These are phyloP conservation scores for Emys orbicularis DNA, from an alignment of 2,797 vertebrate genomes.

Conservation along the genomic window DNA sequence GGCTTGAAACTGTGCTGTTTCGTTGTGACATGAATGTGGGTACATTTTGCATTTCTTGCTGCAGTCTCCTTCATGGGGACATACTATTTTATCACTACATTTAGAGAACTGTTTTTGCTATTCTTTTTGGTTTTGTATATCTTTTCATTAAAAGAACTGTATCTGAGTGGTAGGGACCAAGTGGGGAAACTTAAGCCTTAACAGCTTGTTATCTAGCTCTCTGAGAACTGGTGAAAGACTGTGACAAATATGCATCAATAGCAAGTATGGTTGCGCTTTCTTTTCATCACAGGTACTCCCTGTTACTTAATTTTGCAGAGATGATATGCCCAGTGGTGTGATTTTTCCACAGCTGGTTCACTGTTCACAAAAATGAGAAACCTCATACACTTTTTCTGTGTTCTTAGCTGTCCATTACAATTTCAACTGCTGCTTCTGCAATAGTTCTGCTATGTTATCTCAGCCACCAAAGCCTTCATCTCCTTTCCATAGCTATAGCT, in stretches of 20 bases:
- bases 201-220: background rate
- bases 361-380: constrained; percentile 16
- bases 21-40: background rate
- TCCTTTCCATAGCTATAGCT: background rate
- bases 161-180: background rate
- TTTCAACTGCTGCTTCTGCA: background rate
- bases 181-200: background rate
- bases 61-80: background rate
- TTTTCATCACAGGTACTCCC: background rate
- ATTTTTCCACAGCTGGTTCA: background rate
- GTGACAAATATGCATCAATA: background rate
- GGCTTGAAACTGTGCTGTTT: background rate
- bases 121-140: background rate
- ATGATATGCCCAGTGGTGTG: fast-evolving
- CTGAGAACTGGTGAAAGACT: background rate
- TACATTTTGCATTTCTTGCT: background rate
- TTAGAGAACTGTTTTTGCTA: background rate
- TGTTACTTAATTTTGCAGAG: background rate
- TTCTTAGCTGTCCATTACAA: background rate
- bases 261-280: background rate
- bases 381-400: background rate
- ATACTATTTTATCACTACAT: background rate
- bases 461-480: background rate
- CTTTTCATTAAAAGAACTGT: background rate
- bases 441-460: background rate